A percentile compares a stretch with the other conserved stretches of the same genome.
phyloP scores from a whole-genome alignment of 2,797 vertebrate species.

The Sarcoramphus papa region DNA sequence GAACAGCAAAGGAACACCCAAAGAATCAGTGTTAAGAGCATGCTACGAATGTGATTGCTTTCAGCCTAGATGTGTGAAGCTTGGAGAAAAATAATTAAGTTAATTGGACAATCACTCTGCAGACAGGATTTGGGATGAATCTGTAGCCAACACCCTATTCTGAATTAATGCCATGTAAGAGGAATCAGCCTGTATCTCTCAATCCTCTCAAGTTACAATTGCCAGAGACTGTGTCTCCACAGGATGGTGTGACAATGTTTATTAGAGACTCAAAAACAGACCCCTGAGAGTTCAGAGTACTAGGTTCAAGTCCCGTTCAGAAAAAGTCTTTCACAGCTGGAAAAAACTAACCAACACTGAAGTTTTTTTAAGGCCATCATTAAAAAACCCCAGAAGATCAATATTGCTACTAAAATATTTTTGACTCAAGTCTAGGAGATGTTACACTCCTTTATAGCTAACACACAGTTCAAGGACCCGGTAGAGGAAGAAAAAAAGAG shows the following conservation, averaged over 20 bases:
- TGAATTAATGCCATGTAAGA: not conserved
- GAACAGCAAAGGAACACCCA: not conserved
- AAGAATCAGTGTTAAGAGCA: not conserved
- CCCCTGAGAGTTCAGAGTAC: accelerated
- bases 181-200: not conserved
- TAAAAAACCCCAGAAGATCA: not conserved
- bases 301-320: too few relatives aligned
- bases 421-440: not conserved
- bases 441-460: not conserved
- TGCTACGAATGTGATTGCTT: not conserved
- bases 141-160: not conserved
- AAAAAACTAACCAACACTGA: not conserved
- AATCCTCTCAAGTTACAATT: not conserved
- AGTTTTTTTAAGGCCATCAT: accelerated
- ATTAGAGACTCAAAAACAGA: not conserved
- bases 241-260: not conserved
- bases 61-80: not conserved
- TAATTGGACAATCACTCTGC: not conserved
- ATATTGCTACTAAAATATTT: accelerated
- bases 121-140: not conserved
- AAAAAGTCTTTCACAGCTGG: not conserved
- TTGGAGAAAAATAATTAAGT: not conserved
- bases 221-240: not conserved
- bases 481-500: not conserved
- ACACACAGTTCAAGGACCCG: not conserved